Base-by-base conservation (phyloP, 2,888 invertebrate genomes). In the Dryobotodes eremita region DNA sequence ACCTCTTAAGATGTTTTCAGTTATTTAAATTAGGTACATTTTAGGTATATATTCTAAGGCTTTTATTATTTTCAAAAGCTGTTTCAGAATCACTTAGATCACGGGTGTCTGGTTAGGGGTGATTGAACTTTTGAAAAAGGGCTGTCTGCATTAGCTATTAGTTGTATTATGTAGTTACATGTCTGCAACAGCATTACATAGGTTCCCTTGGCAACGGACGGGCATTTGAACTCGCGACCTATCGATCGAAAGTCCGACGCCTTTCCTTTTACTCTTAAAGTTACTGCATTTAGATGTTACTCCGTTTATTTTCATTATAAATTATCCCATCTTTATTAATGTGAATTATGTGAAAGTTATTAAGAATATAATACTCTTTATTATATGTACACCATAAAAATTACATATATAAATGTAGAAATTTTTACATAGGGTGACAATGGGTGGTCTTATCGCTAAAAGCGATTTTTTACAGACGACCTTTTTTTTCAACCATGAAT, bases 141-240 rank as follows among this genome's bases (percentile, higher is more conserved):
- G 42, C 10, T 2, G 42, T 13, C 31, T 80, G 68, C 10, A 23
- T 48, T 48, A 42, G 48, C 70, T 65, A n/a, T 13, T 36, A 55
- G 13, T 69, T 69, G 46, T 68, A 68, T 62, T 78, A 36, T 69
- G 23, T 68, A 62, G n/a, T 15, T 55, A 17, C 36, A 64, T 31
- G 68, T 76, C 61, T 77, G 50, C 55, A 71, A 66, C 13, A 48
- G 50, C n/a, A 72, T 70, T 71, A 53, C 36, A 66, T 59, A 26
- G 36, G 80, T 83, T 59, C 15, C 80, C 71, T 71, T 68, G 80
- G 74, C 74, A 83, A 75, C 74, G 23, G 66, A 10, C 46, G 17
- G 73, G 50, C 23, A 53, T 31, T 59, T 84, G 71, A 84, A 84
- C 74, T 66, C 66, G 53, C 57, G 68, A 75, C 80, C 66, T 84